Evolutionary conservation across 2,888 invertebrate species (phyloP), one percentile per base, ranked within the genome.

Genomic region (Chrysolina oricalcia): DNA sequence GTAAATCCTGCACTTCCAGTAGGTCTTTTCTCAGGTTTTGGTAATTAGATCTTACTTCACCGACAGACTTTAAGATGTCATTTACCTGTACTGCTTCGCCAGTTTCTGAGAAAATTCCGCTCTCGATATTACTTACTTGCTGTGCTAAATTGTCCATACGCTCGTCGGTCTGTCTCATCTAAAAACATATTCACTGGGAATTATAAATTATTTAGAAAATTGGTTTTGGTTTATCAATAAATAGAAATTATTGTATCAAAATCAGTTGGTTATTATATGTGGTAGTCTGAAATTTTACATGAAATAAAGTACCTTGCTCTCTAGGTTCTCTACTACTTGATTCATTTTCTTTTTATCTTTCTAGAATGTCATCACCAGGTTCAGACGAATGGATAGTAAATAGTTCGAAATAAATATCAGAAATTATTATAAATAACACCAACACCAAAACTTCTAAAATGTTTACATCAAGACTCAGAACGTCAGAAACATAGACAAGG

Each of bases 31-130:
- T 92, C 71, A 96, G 90, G 84, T 94, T 93, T 87, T 94, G 93
- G 88, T 95, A 96, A 87, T 95, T 95, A 78, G 93, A 93, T 82
- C 93, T 94, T 79, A 94, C 94, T 90, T 94, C 93, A 15, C 94
- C 93, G 77, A 96, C 95, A 23, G 95, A 94, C 85, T 93, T 92
- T 75, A 96, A 91, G 74, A 96, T 89, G 86, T 93, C 92, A 88
- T 94, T 90, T 66, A 95, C 93, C 83, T 94, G 94, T 77, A 93
- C 90, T 86, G 94, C 92, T 59, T 85, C 86, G 19, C 84, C 85
- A 73, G 85, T 85, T 59, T 88, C 87, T 13, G 83, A 78, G 75
- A 87, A 91, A 81, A 93, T 90, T 81, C 92, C 91, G 82, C 92
- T 92, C 85, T 94, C 94, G 73, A 94, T 93, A 80, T 92, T 92